Evolutionary conservation across 2,888 invertebrate species (phyloP), one percentile per base, ranked within the genome.

Genomic region (Parthenolecanium corni): DNA sequence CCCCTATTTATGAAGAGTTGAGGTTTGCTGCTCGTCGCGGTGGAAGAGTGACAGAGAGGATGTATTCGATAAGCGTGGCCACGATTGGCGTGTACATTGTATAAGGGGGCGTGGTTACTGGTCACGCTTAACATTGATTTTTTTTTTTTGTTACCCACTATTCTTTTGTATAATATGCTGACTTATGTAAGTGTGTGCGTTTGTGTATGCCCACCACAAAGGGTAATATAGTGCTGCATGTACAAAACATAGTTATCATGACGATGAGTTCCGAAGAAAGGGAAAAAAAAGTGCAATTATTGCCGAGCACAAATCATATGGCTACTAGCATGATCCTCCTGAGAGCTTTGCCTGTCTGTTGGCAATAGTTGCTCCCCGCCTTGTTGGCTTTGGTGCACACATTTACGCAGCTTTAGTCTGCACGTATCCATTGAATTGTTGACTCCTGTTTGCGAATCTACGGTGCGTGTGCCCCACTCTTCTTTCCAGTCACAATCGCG

Each of bases 61-160:
- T 49, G 58, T 47, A 46, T 46, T 49, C 12, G 49, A 24, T 58
- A 58, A 47, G 25, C 25, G 36, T 14, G 49, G 16, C 49, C 36
- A 38, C 31, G 49, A 58, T 58, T 58, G 58, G 58, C 58, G 58
- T 20, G 21, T 58, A 58, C 58, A 58, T 58, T 58, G 58, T 58
- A 49, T 47, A 47, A 14, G 49, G 47, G 23, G 58, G 58, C 58
- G 58, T 58, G 58, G 58, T 58, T 58, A 58, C 58, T 58, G 58
- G 58, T 58, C 58, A 58, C 58, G 58, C 58, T 49, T 47, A 36
- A 58, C 58, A 58, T 58, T 38, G 58, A 58, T 58, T 58, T 58
- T 58, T 58, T 58, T 49, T 57, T 57, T 24, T 57, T 24, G 14
- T 56, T n/a, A n/a, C 31, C 46, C 23, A 31, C 20, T 21, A 46